Evolutionary conservation across 1,140 invertebrate genomes (phyloP).

Genomic region (Pentalonia nigronervosa): DNA sequence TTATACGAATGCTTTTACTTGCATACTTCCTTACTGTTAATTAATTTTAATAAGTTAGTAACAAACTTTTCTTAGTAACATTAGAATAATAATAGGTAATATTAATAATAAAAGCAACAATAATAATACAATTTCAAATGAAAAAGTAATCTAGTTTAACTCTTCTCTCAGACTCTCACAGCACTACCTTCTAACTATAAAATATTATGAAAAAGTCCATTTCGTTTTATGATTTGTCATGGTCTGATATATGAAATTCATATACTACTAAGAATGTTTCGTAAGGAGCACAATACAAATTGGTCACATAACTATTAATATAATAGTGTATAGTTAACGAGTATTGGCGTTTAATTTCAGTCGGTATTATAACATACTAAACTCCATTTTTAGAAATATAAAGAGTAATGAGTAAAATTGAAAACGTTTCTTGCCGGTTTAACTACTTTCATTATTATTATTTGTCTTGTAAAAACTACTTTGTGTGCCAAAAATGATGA

Average conservation of each 20-base stretch:
- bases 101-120: background rate
- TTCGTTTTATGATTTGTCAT: slow-evolving; percentile 38
- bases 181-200: background rate
- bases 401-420: slow-evolving; percentile 11
- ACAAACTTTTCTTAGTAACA: background rate
- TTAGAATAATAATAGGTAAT: background rate
- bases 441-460: slow-evolving; percentile 13
- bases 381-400: slow-evolving; percentile 2
- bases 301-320: background rate
- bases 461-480: slow-evolving; percentile 8
- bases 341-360: slow-evolving; percentile 12
- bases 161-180: background rate
- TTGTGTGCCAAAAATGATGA: slow-evolving; percentile 4
- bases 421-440: background rate
- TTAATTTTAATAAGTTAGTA: background rate
- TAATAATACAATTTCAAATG: background rate
- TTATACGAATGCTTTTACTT: background rate
- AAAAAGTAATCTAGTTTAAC: slow-evolving; percentile 7
- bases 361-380: background rate
- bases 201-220: background rate
- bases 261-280: background rate
- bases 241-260: slow-evolving; percentile 28
- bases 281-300: slow-evolving; percentile 19
- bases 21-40: background rate
- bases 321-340: slow-evolving; percentile 7